Percentiles rank a stretch among this genome's conserved stretches.
phyloP scores from a whole-genome alignment of 2,797 vertebrate genomes.

The Onychomys leucogaster region DNA sequence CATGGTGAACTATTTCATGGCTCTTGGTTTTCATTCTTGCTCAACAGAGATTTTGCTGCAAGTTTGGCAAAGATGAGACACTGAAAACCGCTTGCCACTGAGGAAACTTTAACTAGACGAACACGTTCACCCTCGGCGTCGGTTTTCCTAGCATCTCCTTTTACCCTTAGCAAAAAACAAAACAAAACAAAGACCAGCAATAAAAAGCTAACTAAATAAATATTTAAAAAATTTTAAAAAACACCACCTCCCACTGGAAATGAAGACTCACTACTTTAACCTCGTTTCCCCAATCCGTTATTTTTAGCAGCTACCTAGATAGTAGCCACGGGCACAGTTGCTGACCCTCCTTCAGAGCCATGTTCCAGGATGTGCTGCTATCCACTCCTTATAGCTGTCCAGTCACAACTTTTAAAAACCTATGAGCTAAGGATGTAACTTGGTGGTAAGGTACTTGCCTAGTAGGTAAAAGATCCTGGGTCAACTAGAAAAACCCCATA shows the following conservation, averaged over 20 bases:
- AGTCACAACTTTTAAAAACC: conserved; percentile 2
- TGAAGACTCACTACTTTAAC: conserved; percentile 7
- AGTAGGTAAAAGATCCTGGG: neutral
- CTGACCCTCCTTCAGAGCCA: neutral
- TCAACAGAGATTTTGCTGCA: neutral
- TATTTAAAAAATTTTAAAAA: neutral
- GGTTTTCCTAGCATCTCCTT: neutral
- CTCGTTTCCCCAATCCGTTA: neutral
- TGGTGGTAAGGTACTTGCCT: neutral
- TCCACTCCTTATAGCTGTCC: neutral
- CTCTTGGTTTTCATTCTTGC: conserved; percentile 10
- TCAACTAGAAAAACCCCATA: neutral
- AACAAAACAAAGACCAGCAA: neutral
- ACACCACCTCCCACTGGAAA: neutral
- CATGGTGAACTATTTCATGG: neutral
- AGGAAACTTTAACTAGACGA: conserved; percentile 51
- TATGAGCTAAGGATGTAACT: neutral
- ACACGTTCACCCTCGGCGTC: neutral
- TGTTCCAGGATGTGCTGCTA: neutral
- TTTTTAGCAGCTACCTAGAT: neutral
- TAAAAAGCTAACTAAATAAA: neutral
- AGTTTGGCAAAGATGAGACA: conserved; percentile 9
- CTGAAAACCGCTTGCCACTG: conserved; percentile 4
- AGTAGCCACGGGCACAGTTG: neutral
- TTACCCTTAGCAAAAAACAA: neutral